phyloP scores from a whole-genome alignment of 2,797 vertebrate genomes.

The Hybognathus amarus region DNA sequence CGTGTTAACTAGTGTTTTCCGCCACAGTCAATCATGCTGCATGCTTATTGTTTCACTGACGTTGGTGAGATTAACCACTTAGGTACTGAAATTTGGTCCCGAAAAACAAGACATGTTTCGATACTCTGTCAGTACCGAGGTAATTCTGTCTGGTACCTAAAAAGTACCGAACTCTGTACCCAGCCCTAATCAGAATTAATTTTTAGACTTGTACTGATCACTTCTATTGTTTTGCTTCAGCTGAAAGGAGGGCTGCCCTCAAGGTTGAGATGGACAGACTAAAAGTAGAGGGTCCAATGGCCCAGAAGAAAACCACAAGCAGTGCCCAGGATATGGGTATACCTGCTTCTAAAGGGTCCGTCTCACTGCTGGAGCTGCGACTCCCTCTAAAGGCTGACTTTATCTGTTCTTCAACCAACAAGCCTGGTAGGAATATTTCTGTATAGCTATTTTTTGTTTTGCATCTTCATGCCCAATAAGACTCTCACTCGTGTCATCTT shows the following conservation, averaged over 20 bases:
- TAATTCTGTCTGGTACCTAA: too few species aligned
- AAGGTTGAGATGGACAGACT: conserved; percentile 86
- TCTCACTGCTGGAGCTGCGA: conserved; percentile 88
- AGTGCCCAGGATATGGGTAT: conserved; percentile 53
- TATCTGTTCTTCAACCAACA: conserved; percentile 87
- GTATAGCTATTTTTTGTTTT: background rate
- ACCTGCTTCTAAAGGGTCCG: conserved; percentile 85
- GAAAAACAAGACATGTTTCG: too few species aligned
- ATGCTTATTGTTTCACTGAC: too few species aligned
- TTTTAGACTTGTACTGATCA: background rate
- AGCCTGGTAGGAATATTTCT: conserved; percentile 79
- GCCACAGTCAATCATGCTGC: too few species aligned
- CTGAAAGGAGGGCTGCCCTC: conserved; percentile 86
- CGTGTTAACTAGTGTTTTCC: too few species aligned
- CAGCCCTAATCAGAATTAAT: background rate
- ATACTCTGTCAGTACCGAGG: too few species aligned
- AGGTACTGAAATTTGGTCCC: too few species aligned
- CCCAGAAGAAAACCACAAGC: conserved; percentile 72
- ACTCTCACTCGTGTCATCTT: background rate
- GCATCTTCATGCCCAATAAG: background rate
- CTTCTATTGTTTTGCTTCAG: conserved; percentile 67
- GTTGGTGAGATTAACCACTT: too few species aligned
- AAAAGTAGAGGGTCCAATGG: conserved; percentile 79
- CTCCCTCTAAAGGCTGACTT: conserved; percentile 97
- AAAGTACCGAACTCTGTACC: too few species aligned